A percentile compares a stretch with the other conserved stretches of the same genome.
Conservation (phyloP, 2,797 vertebrate species). For the Amniataba percoides region DNA sequence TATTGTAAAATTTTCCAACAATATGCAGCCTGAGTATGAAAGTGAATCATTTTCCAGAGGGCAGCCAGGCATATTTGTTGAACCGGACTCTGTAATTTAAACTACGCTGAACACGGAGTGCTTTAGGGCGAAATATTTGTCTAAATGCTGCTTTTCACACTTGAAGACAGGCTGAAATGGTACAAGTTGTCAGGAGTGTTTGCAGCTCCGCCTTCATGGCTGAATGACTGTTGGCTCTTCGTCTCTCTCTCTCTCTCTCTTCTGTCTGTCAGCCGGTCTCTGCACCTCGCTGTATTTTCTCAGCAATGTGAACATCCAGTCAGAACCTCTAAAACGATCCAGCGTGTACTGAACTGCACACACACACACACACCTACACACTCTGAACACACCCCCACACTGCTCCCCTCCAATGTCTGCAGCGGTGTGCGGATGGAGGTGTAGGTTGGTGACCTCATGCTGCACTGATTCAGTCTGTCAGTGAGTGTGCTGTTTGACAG, state of each 20-base stretch:
- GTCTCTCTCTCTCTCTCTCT: constrained; percentile 14
- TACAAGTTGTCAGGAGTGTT: constrained; percentile 16
- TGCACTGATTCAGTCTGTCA: constrained; percentile 78
- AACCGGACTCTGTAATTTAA: neutral
- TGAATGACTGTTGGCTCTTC: constrained; percentile 12
- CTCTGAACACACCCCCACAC: constrained; percentile 12
- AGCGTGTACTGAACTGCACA: neutral
- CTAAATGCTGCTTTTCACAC: constrained; percentile 20
- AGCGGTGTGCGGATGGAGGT: constrained; percentile 47
- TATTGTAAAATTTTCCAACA: neutral
- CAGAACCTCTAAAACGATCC: constrained; percentile 45
- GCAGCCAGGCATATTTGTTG: constrained; percentile 2
- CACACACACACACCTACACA: neutral
- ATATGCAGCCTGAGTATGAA: neutral
- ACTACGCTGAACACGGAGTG: neutral
- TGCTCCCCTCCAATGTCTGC: constrained; percentile 21
- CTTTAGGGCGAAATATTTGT: constrained; percentile 20
- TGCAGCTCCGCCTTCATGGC: constrained; percentile 4
- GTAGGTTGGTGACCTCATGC: constrained; percentile 68
- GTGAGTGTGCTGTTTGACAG: constrained; percentile 37
- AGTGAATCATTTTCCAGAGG: constrained; percentile 6
- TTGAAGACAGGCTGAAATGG: constrained; percentile 5
- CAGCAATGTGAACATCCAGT: constrained; percentile 37
- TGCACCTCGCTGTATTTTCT: constrained; percentile 17
- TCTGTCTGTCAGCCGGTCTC: constrained; percentile 17